These are phyloP conservation scores for Thymallus thymallus DNA, from an alignment of 2,113 vertebrate species.

Conservation along the genomic window DNA sequence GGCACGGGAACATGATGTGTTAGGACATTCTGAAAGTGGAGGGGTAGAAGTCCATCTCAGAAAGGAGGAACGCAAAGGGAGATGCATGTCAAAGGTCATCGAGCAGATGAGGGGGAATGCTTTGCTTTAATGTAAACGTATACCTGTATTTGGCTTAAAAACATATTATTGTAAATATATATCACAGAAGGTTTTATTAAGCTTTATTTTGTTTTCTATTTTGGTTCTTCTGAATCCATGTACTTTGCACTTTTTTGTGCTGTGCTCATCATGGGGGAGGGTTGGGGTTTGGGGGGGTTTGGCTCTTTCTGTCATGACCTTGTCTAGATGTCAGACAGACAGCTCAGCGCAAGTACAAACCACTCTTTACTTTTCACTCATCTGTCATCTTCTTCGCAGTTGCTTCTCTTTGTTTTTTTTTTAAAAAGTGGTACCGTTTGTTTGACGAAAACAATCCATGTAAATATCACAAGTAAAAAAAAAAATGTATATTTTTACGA, in stretches of 20 bases:
- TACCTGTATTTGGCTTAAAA: slow-evolving; percentile 64
- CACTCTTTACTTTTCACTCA: slow-evolving; percentile 44
- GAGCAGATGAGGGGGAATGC: slow-evolving; percentile 69
- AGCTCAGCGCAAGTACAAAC: slow-evolving; percentile 54
- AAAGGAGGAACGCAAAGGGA: slow-evolving; percentile 54
- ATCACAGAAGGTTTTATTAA: slow-evolving; percentile 58
- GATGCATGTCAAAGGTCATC: slow-evolving; percentile 69
- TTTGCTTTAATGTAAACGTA: slow-evolving; percentile 73
- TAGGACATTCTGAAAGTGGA: slow-evolving; percentile 35
- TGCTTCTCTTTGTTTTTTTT: slow-evolving; percentile 66
- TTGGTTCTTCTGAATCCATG: slow-evolving; percentile 48
- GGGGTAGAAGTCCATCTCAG: slow-evolving; percentile 42
- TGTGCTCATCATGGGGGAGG: slow-evolving; percentile 50
- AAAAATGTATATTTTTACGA: slow-evolving; percentile 84
- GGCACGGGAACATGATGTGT: slow-evolving; percentile 53
- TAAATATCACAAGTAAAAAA: slow-evolving; percentile 79
- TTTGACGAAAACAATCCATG: slow-evolving; percentile 69
- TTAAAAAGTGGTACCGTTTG: slow-evolving; percentile 53
- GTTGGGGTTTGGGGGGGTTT: slow-evolving; percentile 49
- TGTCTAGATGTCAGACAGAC: slow-evolving; percentile 46
- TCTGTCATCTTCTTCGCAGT: slow-evolving; percentile 52
- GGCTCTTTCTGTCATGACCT: slow-evolving; percentile 52
- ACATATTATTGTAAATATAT: slow-evolving; percentile 67
- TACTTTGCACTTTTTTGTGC: slow-evolving; percentile 70
- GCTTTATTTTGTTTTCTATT: slow-evolving; percentile 55